phyloP scores from a whole-genome alignment of 2,797 vertebrate species.

The Mormyrops boulengeri region DNA sequence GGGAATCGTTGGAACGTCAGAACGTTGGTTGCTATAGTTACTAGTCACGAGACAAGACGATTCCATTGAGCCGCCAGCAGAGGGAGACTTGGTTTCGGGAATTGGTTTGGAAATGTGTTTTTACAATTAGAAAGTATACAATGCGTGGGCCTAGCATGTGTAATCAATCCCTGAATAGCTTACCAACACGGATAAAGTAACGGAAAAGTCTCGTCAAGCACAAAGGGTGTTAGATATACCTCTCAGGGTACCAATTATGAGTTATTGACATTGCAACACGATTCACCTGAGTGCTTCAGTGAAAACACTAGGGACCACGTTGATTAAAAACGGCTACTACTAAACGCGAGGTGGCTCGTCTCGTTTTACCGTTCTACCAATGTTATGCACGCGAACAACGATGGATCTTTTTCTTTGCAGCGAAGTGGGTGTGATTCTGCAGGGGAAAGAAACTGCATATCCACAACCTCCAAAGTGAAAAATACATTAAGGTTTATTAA shows the following conservation, averaged over 20 bases:
- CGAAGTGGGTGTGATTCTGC: not conserved
- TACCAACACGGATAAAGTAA: not conserved
- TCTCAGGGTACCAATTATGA: not conserved
- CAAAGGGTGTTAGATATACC: not conserved
- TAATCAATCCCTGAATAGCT: not conserved
- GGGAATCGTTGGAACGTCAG: not conserved
- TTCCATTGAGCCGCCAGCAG: not conserved
- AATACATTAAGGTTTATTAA: slow-evolving; percentile 6
- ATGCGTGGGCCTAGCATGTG: not conserved
- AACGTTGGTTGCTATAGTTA: not conserved
- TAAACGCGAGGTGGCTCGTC: not conserved
- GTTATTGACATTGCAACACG: not conserved
- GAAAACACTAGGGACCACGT: not conserved
- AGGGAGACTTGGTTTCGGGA: not conserved
- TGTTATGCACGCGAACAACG: not conserved
- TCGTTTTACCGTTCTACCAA: not conserved
- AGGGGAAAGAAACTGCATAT: not conserved
- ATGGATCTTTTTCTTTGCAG: not conserved
- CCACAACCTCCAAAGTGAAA: not conserved
- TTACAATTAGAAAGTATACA: not conserved
- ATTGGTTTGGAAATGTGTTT: not conserved
- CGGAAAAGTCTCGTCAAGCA: not conserved
- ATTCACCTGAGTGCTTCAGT: not conserved
- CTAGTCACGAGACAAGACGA: not conserved
- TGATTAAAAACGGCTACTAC: not conserved